Evolutionary conservation across 2,888 invertebrate species (phyloP).

Genomic region (Helicoverpa assulta): DNA sequence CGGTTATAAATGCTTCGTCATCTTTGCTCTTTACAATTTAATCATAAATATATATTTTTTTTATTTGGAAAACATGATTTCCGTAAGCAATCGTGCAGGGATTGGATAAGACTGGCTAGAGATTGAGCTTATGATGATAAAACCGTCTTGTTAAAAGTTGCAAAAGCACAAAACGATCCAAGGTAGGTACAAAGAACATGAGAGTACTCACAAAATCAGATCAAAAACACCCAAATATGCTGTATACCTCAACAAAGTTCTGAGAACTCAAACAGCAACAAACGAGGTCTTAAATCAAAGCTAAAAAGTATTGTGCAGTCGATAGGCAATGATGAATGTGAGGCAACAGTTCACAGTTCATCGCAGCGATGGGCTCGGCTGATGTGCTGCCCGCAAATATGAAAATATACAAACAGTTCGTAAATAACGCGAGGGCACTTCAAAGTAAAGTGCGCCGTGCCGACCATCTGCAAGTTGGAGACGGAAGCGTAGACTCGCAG

Average conservation of each 20-base stretch:
- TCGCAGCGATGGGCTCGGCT: constrained; percentile 73
- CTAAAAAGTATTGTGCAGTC: constrained; percentile 28
- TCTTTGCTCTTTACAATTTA: neutral
- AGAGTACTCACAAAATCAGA: neutral
- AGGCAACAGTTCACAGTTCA: constrained; percentile 76
- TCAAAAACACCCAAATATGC: constrained; percentile 18
- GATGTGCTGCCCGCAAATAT: constrained; percentile 82
- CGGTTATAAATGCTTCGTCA: neutral
- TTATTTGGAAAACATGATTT: too few species aligned
- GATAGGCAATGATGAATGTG: constrained; percentile 70
- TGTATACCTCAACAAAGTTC: constrained; percentile 25
- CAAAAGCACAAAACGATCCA: neutral
- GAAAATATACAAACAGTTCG: constrained; percentile 88
- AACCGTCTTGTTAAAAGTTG: too few species aligned
- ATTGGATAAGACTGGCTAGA: too few species aligned
- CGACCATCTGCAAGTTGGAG: constrained; percentile 50
- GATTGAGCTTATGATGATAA: too few species aligned
- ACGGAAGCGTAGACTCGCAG: constrained; percentile 21
- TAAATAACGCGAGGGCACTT: constrained; percentile 87
- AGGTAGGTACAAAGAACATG: neutral
- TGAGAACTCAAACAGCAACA: constrained; percentile 40
- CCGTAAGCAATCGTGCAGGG: too few species aligned
- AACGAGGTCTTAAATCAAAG: constrained; percentile 52
- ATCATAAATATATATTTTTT: too few species aligned
- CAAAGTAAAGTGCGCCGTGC: constrained; percentile 80